These are phyloP conservation scores for Crypturellus tataupa DNA, from an alignment of 2,797 vertebrate species.

Conservation along the genomic window DNA sequence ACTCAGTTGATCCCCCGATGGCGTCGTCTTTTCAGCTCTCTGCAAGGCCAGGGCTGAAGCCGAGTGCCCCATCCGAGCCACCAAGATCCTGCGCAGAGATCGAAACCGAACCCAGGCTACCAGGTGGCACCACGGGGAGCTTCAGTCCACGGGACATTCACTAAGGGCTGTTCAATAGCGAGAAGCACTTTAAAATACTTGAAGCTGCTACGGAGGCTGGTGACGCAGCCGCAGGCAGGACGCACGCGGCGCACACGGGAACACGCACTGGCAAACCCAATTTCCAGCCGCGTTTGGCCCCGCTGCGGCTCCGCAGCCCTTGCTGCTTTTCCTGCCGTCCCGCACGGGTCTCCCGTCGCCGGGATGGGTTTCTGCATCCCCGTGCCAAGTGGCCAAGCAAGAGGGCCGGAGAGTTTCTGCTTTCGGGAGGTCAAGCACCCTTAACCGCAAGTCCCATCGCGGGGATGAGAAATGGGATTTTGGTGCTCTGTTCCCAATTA, in stretches of 20 bases:
- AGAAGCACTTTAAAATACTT: conserved; percentile 28
- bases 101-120: rapidly evolving
- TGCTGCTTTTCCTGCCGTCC: not conserved
- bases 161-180: not conserved
- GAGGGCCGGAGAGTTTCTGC: not conserved
- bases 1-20: rapidly evolving
- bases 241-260: not conserved
- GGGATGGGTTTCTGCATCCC: too few relatives aligned
- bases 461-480: conserved; percentile 61
- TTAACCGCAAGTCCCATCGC: not conserved
- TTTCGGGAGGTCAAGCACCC: conserved; percentile 31
- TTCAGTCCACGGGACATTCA: not conserved
- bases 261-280: not conserved
- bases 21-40: not conserved
- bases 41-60: not conserved
- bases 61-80: not conserved
- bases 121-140: not conserved
- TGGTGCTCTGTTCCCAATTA: conserved; percentile 70
- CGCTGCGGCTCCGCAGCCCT: not conserved
- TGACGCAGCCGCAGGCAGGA: not conserved
- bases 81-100: not conserved
- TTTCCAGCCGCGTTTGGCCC: not conserved
- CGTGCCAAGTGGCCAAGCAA: not conserved
- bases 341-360: too few relatives aligned
- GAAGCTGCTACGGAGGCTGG: not conserved